A percentile compares a stretch with the other conserved stretches of the same genome.
These are phyloP conservation scores for Nomia melanderi DNA, from an alignment of 1,140 invertebrate species.

Conservation along the genomic window DNA sequence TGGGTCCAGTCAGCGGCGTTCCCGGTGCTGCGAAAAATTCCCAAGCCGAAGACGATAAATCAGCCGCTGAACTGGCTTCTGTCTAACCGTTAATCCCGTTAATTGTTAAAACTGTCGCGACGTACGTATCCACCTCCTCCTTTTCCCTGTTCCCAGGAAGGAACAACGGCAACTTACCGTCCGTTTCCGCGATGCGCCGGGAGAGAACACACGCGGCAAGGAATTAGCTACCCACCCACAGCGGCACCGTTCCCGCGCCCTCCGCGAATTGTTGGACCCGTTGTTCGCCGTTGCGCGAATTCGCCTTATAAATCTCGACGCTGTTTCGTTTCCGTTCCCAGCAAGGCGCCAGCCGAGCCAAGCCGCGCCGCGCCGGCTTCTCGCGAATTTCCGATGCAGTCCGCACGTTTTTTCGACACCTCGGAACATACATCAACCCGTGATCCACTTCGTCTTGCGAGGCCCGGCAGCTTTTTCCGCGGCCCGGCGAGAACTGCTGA, in stretches of 20 bases:
- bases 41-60: neutral
- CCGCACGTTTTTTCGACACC: conserved; percentile 1
- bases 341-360: neutral
- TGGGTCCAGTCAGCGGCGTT: neutral
- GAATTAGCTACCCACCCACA: too few relatives aligned
- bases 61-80: neutral
- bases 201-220: neutral
- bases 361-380: neutral
- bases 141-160: neutral
- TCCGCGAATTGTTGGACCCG: conserved; percentile 17
- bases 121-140: neutral
- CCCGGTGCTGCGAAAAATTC: neutral
- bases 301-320: conserved; percentile 26
- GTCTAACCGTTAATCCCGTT: conserved; percentile 12
- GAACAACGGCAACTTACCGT: too few relatives aligned
- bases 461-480: conserved; percentile 16
- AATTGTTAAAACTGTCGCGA: conserved; percentile 7
- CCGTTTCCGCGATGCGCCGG: too few relatives aligned
- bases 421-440: conserved; percentile 33
- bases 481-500: conserved; percentile 12
- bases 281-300: conserved; percentile 16
- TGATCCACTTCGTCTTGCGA: conserved; percentile 17
- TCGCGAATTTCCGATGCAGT: conserved; percentile 43
- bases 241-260: neutral
- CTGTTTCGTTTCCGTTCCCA: neutral